phyloP scores from a whole-genome alignment of 2,888 invertebrate species.

The Ormyrus nitidulus region DNA sequence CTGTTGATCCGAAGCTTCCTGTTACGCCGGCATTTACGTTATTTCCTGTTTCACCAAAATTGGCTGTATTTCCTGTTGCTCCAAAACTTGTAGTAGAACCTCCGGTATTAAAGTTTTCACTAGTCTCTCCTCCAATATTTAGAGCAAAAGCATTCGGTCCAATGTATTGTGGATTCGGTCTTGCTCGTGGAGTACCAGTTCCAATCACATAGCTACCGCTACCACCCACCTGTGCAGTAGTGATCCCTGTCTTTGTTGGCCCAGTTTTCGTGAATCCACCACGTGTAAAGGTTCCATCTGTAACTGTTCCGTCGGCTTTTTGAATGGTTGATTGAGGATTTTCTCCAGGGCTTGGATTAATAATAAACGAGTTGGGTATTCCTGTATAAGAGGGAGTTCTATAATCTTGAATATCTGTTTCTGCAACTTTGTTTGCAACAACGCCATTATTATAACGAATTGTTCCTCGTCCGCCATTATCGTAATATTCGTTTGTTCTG shows the following conservation, averaged over 20 bases:
- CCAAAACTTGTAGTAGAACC: neutral
- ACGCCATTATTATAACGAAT: constrained; percentile 68
- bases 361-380: constrained; percentile 67
- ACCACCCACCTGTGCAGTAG: constrained; percentile 69
- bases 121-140: constrained; percentile 56
- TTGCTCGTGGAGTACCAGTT: constrained; percentile 60
- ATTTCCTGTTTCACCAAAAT: neutral
- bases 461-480: constrained; percentile 67
- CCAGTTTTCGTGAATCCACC: constrained; percentile 72
- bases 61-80: neutral
- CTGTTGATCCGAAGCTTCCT: constrained; percentile 12
- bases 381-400: constrained; percentile 65
- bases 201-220: constrained; percentile 70
- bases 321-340: constrained; percentile 53
- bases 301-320: constrained; percentile 13
- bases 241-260: constrained; percentile 70
- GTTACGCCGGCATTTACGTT: neutral
- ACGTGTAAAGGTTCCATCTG: constrained; percentile 58
- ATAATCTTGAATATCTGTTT: constrained; percentile 68
- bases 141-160: constrained; percentile 70
- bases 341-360: constrained; percentile 66
- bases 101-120: neutral
- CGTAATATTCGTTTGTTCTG: constrained; percentile 67
- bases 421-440: constrained; percentile 67
- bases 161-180: constrained; percentile 65